phyloP scores from a whole-genome alignment of 2,888 invertebrate species.

The Melieria omissa region DNA sequence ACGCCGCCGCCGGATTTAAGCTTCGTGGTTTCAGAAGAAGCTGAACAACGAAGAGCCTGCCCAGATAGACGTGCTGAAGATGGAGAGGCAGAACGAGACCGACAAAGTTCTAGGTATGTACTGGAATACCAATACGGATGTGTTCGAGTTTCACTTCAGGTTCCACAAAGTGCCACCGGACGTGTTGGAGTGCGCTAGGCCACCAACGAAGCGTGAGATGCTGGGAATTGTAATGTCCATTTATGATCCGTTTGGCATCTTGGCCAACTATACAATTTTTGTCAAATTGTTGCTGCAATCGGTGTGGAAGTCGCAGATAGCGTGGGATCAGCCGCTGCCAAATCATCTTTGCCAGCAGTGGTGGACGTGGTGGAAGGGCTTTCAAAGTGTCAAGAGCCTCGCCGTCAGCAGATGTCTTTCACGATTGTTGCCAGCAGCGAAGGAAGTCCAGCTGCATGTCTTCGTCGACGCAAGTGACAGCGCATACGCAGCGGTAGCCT shows the following conservation, averaged over 20 bases:
- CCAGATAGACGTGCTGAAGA: conserved; percentile 44
- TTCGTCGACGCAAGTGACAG: not conserved
- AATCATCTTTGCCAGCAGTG: conserved; percentile 14
- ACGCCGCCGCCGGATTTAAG: conserved; percentile 19
- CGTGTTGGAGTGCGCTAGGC: conserved; percentile 31
- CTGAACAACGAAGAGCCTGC: conserved; percentile 38
- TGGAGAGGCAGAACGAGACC: conserved; percentile 38
- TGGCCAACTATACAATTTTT: not conserved
- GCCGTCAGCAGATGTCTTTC: conserved; percentile 21
- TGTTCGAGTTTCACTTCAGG: conserved; percentile 41
- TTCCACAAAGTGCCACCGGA: conserved; percentile 32
- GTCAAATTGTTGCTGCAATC: not conserved
- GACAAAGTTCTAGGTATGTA: conserved; percentile 42
- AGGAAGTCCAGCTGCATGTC: not conserved
- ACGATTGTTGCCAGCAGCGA: not conserved
- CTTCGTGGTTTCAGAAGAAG: conserved; percentile 15
- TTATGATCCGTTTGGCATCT: conserved; percentile 49
- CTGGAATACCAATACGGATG: conserved; percentile 42
- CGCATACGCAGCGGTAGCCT: not conserved
- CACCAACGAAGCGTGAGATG: conserved; percentile 47
- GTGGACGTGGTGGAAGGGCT: conserved; percentile 28
- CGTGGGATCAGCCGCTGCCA: conserved; percentile 37
- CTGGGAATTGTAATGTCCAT: conserved; percentile 49
- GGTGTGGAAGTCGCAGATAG: conserved; percentile 8
- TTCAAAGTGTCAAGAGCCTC: conserved; percentile 20